Evolutionary conservation across 2,797 vertebrate genomes (phyloP), one percentile per base, ranked within the genome.

Genomic region (Tolypeutes matacus): DNA sequence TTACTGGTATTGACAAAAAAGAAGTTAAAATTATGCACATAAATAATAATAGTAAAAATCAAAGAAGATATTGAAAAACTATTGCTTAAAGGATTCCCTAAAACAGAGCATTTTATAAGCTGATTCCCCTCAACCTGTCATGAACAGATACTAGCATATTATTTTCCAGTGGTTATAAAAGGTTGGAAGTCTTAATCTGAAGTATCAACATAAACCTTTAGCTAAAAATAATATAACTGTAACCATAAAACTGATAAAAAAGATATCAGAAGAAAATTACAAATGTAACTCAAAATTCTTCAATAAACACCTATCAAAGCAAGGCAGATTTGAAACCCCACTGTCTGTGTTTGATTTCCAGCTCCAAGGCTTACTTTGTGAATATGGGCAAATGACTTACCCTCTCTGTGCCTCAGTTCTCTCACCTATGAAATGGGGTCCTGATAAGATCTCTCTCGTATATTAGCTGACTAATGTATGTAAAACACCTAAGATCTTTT

Each of bases 201-300:
- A 1, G 5, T 39, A 70, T 36, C 13, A 67, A 69, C 0, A 75
- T 85, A 86, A 49, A 13, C 10, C 39, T 75, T 31, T 31, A 91
- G 4, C 53, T 56, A 20, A 56, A 3, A 56, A 20, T 56, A 56
- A 56, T 21, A 56, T 56, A 56, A 56, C 5, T 27, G 12, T 64
- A 29, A 64, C 27, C 10, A 7, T 77, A 29, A 62, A 78, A 13
- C 21, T 67, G 18, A 53, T 67, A 51, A 95, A 53, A 39, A 36
- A 46, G 46, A 21, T 46, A 78, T 18, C 29, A 49, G 78, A 80
- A 75, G 2, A 56, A 70, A 82, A 53, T 76, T 51, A 46, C 21
- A 39, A 91, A 58, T 49, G 39, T 42, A 75, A 62, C 67, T 92
- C 27, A 76, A 87, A 87, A n/a, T 60, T 14, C 27, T 60, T 53